These are phyloP conservation scores for Bombus huntii DNA, from an alignment of 1,140 invertebrate genomes.

Conservation along the genomic window DNA sequence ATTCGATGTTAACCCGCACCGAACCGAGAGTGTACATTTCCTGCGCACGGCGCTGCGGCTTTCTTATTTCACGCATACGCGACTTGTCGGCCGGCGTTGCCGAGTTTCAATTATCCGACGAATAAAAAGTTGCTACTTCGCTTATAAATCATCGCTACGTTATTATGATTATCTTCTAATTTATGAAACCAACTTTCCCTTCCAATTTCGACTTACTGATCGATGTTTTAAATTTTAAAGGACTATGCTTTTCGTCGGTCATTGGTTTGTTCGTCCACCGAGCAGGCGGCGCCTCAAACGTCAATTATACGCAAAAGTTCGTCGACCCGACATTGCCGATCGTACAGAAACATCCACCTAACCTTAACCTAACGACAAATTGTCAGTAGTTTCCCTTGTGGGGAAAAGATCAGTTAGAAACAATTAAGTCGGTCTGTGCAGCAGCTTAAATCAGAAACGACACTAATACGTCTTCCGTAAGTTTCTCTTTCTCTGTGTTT, in stretches of 20 bases:
- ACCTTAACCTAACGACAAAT: background rate
- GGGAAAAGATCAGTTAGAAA: background rate
- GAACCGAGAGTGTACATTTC: slow-evolving; percentile 6
- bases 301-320: background rate
- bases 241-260: background rate
- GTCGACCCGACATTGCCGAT: background rate
- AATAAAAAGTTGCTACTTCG: background rate
- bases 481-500: slow-evolving; percentile 54
- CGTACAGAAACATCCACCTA: background rate
- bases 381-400: no score
- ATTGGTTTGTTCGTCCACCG: background rate
- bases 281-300: background rate
- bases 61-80: slow-evolving; percentile 34
- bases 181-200: background rate
- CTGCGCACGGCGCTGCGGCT: background rate
- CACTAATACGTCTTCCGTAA: slow-evolving; percentile 39
- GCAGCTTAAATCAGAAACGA: slow-evolving; percentile 33
- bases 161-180: slow-evolving; percentile 15
- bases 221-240: background rate
- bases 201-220: background rate
- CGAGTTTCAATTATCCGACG: slow-evolving; percentile 24
- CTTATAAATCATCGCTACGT: slow-evolving; percentile 7
- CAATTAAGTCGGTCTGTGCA: slow-evolving; percentile 17
- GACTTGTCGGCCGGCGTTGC: slow-evolving; percentile 12
- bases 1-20: slow-evolving; percentile 52